Conservation (phyloP, 2,888 invertebrate genomes). For the Eupithecia abbreviata region DNA sequence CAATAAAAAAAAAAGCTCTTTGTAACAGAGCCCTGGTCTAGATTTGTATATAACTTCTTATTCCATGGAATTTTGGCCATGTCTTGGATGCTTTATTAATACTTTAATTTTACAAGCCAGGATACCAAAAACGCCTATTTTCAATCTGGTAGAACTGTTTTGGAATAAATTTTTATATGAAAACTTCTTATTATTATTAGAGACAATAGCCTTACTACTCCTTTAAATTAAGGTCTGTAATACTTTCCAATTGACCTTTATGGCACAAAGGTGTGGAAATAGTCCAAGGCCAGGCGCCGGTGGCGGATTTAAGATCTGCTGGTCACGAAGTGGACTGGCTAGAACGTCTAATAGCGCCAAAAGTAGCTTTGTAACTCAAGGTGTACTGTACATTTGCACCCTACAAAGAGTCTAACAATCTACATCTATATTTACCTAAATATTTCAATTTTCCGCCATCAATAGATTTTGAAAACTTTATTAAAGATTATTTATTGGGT, state of each 20-base stretch:
- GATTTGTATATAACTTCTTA: not conserved
- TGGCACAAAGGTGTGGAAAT: conserved; percentile 71
- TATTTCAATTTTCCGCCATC: not conserved
- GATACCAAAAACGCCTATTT: not conserved
- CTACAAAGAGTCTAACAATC: not conserved
- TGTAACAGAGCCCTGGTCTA: not conserved
- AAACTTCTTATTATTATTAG: not conserved
- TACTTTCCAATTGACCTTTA: conserved; percentile 79
- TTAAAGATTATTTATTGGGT: too few species aligned
- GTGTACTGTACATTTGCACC: not conserved
- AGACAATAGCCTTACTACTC: not conserved
- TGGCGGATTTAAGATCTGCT: conserved; percentile 76
- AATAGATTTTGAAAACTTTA: not conserved
- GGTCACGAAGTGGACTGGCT: conserved; percentile 74
- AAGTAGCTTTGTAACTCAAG: conserved; percentile 13
- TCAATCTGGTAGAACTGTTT: not conserved
- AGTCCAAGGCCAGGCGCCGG: conserved; percentile 76
- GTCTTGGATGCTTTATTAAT: not conserved
- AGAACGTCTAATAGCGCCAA: conserved; percentile 14
- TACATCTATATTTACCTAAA: not conserved
- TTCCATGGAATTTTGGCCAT: too few species aligned
- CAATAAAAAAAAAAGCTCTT: too few species aligned
- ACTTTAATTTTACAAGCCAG: not conserved
- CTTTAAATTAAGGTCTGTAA: conserved; percentile 42
- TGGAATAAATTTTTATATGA: not conserved